Conservation (phyloP, 2,113 vertebrate species). For the Vicugna pacos region DNA sequence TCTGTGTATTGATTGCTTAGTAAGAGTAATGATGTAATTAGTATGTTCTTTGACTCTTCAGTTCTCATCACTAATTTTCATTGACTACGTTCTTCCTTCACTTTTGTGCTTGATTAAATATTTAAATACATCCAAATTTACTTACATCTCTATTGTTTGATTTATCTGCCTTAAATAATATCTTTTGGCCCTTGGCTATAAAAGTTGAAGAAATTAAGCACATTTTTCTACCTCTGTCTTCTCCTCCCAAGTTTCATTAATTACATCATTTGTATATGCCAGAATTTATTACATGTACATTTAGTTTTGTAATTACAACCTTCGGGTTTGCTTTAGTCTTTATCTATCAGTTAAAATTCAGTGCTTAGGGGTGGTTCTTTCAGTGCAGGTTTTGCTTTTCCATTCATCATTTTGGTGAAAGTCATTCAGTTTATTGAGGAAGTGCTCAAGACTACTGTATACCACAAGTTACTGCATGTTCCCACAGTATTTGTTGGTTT, state of each 20-base stretch:
- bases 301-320: slow-evolving; percentile 13
- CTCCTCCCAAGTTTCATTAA: neutral
- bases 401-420: slow-evolving; percentile 13
- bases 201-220: neutral
- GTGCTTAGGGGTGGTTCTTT: neutral
- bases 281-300: neutral
- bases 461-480: neutral
- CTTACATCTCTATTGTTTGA: neutral
- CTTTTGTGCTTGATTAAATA: slow-evolving; percentile 7
- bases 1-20: neutral
- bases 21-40: neutral
- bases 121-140: slow-evolving; percentile 44
- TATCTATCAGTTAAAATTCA: neutral
- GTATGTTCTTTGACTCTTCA: neutral
- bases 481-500: neutral
- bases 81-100: slow-evolving; percentile 20
- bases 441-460: neutral
- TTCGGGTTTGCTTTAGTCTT: neutral
- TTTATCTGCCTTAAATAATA: neutral
- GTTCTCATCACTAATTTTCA: neutral
- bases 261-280: neutral
- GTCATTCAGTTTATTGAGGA: neutral
- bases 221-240: neutral
- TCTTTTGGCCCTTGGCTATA: slow-evolving; percentile 8
- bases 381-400: neutral